Base-by-base conservation (phyloP, 2,888 invertebrate genomes). In the Drosophila pseudotakahashii region DNA sequence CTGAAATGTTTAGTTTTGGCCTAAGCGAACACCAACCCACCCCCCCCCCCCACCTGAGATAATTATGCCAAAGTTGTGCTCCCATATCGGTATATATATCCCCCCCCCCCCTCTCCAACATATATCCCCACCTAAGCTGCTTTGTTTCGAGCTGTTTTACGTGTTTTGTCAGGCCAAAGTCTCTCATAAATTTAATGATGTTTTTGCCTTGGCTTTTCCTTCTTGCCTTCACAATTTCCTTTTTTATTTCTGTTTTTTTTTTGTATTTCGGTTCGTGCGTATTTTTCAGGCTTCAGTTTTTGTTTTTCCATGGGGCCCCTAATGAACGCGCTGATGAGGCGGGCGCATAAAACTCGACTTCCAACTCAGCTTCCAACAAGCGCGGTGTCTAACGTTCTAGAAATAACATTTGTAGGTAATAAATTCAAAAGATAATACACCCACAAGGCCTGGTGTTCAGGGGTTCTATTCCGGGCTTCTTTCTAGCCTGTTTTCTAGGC, bases 381-480 rank as follows among this genome's bases (percentile, higher is more conserved):
- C 37, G 67, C 76, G 79, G 75, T 70, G 85, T 82, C 82, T 82
- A 85, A 88, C 82, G 86, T 78, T 82, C 86, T 79, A 85, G 88
- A 83, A 88, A 83, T 86, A 88, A 88, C 88, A 83, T 83, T 83
- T 88, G 88, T 86, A 73, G 83, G 83, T 81, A 85, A 83, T 83
- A 83, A 83, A 83, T 83, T 83, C 83, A 78, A 88, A 86, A 86
- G 86, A 83, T 83, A 86, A 83, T 83, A 86, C 88, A 86, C 83
- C 88, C 85, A 84, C 81, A 71, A 70, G 58, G 74, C 73, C 55
- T 30, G 32, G 10, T 30, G 63, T 51, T 16, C 39, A 48, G 48
- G 48, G 41, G 41, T 36, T 63, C 63, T 41, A 63, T 62, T 63
- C 62, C 34, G 48, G 62, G 62, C 16, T 41, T 62, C 60, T 62